Percentiles rank a stretch among this genome's conserved stretches.
These are phyloP conservation scores for Athene cunicularia DNA, from an alignment of 2,113 vertebrate species.

Conservation along the genomic window DNA sequence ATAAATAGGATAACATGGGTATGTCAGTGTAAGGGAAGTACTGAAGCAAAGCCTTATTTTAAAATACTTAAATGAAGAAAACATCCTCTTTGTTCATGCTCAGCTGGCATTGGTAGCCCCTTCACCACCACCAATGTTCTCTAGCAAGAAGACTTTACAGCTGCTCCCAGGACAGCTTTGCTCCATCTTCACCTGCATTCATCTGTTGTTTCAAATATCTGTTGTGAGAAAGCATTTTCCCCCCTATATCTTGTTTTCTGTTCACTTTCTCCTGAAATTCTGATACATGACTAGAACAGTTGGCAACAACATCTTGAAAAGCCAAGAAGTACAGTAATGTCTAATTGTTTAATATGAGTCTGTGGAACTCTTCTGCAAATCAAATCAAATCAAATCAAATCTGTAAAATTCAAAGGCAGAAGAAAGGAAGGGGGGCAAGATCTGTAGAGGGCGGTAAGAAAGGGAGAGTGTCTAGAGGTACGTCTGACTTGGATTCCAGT, in stretches of 20 bases:
- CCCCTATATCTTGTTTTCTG: neutral
- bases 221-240: neutral
- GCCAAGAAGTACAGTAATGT: neutral
- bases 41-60: neutral
- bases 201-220: neutral
- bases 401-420: neutral
- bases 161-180: neutral
- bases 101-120: rapidly evolving
- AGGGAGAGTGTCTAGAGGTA: neutral
- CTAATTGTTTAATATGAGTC: neutral
- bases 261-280: neutral
- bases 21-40: neutral
- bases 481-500: neutral
- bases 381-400: neutral
- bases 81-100: neutral
- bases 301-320: neutral
- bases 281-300: neutral
- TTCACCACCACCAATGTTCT: neutral
- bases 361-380: neutral
- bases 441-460: neutral
- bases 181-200: neutral
- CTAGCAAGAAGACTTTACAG: neutral
- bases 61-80: neutral
- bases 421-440: rapidly evolving
- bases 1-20: neutral